Conservation (phyloP, 2,888 invertebrate species). For the Aporophyla nigra region DNA sequence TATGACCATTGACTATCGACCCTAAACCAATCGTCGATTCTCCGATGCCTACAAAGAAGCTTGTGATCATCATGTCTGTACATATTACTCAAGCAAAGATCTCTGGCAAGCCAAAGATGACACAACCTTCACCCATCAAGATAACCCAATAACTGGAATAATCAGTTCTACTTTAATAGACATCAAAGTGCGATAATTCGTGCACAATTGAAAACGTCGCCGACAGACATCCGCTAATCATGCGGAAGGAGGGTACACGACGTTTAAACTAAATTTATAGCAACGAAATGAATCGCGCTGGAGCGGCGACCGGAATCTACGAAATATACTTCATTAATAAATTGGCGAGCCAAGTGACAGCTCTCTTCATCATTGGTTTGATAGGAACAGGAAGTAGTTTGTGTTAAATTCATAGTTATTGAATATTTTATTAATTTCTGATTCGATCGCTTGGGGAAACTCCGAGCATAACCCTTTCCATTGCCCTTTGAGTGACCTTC, state of each 20-base stretch:
- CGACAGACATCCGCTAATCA: slow-evolving; percentile 79
- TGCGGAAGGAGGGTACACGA: slow-evolving; percentile 74
- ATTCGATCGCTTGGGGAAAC: too few relatives aligned
- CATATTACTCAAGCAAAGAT: neutral
- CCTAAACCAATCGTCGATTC: neutral
- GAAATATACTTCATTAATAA: slow-evolving; percentile 69
- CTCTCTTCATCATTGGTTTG: slow-evolving; percentile 54
- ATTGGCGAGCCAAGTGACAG: slow-evolving; percentile 69
- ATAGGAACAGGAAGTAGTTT: slow-evolving; percentile 7
- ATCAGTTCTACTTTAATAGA: slow-evolving; percentile 57
- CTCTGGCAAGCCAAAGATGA: neutral
- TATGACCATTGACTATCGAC: neutral
- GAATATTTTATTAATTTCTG: neutral
- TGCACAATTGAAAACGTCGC: slow-evolving; percentile 73
- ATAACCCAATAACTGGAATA: slow-evolving; percentile 53
- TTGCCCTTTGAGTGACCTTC: too few relatives aligned
- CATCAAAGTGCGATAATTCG: slow-evolving; percentile 71
- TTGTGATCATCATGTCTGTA: neutral
- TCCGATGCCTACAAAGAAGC: neutral
- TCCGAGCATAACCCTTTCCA: too few relatives aligned
- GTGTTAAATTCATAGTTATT: neutral
- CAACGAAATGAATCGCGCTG: slow-evolving; percentile 71
- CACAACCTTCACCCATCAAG: slow-evolving; percentile 20
- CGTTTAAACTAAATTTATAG: slow-evolving; percentile 77
- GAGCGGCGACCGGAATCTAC: slow-evolving; percentile 63